Conservation (phyloP, 2,888 invertebrate species). For the Phyllotreta cruciferae region DNA sequence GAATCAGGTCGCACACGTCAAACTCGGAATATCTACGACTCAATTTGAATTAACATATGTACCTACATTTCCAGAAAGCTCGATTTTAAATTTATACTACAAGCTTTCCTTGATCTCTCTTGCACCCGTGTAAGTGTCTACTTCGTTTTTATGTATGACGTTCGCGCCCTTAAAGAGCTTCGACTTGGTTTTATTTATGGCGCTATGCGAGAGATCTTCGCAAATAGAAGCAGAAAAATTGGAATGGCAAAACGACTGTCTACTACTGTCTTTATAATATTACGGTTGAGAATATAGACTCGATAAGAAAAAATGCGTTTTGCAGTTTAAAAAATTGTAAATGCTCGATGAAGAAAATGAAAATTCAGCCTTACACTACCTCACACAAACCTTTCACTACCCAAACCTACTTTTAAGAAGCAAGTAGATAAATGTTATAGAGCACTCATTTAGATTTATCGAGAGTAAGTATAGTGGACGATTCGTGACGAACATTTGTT, state of each 20-base stretch:
- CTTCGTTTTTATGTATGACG: conserved; percentile 12
- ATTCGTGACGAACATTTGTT: too few relatives aligned
- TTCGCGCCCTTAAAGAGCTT: conserved; percentile 4
- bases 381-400: too few relatives aligned
- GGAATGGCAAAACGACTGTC: neutral
- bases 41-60: conserved; percentile 13
- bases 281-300: neutral
- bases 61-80: conserved; percentile 4
- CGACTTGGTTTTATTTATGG: conserved; percentile 10
- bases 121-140: conserved; percentile 10
- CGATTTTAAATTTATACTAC: conserved; percentile 10
- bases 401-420: too few relatives aligned
- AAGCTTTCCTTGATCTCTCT: neutral
- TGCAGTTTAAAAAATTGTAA: neutral
- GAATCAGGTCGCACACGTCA: neutral
- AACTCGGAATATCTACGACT: conserved; percentile 5
- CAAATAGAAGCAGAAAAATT: conserved; percentile 4
- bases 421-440: too few relatives aligned
- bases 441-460: too few relatives aligned
- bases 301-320: neutral
- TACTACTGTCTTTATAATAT: neutral
- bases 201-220: conserved; percentile 2
- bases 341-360: too few relatives aligned
- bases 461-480: too few relatives aligned
- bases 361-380: too few relatives aligned